Conservation (phyloP, 1,140 invertebrate genomes). For the Diorhabda sublineata region DNA sequence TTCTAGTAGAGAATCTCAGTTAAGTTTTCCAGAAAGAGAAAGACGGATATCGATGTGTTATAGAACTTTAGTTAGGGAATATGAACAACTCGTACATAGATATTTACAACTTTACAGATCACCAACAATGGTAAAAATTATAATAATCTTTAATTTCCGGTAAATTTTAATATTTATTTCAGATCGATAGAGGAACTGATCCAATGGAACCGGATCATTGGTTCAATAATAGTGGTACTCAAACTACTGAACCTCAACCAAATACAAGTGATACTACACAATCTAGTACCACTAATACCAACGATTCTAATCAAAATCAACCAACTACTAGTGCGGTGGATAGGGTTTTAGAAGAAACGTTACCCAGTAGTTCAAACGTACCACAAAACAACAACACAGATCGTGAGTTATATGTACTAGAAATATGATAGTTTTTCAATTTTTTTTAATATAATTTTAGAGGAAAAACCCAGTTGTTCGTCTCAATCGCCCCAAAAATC, state of each 20-base stretch:
- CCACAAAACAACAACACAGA: too few relatives aligned
- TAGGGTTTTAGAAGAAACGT: background rate
- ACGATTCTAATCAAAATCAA: background rate
- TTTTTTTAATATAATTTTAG: too few relatives aligned
- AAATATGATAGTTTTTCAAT: too few relatives aligned
- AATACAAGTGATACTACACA: constrained; percentile 12
- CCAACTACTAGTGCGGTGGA: background rate
- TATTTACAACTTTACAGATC: constrained; percentile 51
- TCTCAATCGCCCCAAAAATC: constrained; percentile 19
- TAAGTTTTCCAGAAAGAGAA: constrained; percentile 44
- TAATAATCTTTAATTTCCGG: constrained; percentile 13
- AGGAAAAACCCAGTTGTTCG: background rate
- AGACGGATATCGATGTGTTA: constrained; percentile 47
- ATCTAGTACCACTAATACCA: constrained; percentile 22
- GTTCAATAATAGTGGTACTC: constrained; percentile 33
- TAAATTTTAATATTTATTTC: constrained; percentile 19
- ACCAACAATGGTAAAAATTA: constrained; percentile 45
- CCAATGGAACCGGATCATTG: constrained; percentile 54
- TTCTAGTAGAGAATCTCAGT: constrained; percentile 19
- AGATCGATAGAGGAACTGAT: constrained; percentile 65
- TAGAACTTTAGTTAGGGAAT: constrained; percentile 51
- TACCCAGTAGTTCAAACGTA: background rate
- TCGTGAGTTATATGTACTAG: too few relatives aligned
- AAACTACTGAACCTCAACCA: constrained; percentile 27
- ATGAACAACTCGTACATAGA: constrained; percentile 50